Evolutionary conservation across 2,113 vertebrate species (phyloP), one percentile per base, ranked within the genome.

Genomic region (Apteryx mantelli): DNA sequence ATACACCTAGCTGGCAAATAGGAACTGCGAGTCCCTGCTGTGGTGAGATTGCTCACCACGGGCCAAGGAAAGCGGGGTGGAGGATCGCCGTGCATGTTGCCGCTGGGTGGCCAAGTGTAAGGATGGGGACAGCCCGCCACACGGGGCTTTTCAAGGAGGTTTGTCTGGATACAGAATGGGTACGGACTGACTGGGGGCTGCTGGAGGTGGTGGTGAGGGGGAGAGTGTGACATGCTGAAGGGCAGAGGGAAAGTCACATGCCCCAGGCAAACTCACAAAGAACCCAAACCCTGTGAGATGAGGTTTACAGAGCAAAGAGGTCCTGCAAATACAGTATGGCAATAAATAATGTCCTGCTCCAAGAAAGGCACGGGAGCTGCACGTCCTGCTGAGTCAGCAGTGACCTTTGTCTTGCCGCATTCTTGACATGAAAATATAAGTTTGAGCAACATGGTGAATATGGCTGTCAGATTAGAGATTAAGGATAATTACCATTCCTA

Each of bases 191-290:
- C 53, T 21, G 71, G 1, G 15, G 58, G 55, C 26, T 2, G 1
- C 65, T 25, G 50, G 16, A 16, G 63, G 1, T 28, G 16, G 24
- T 0, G 0, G 38, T 36, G 61, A 28, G 56, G 16, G 17, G 56
- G 50, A 38, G 38, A 22, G 26, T 0, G 19, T 0, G 19, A 12
- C 4, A 1, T 0, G 8, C 61, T 46, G 83, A 10, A 2, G 6
- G 61, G n/a, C 38, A 13, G 65, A 1, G 20, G 61, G 73, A 30
- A 78, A 25, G 32, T 34, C 58, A 0, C 1, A 0, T 2, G 9
- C 78, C 68, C 44, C 1, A 0, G 52, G 69, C 77, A 75, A 1
- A 5, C 38, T 68, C 90, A 65, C 22, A 69, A 9, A 42, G 22
- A 83, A 50, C 60, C 68, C 85, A 58, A 63, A 80, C 5, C 52